Conservation (phyloP, 2,113 vertebrate genomes). For the Antennarius striatus region DNA sequence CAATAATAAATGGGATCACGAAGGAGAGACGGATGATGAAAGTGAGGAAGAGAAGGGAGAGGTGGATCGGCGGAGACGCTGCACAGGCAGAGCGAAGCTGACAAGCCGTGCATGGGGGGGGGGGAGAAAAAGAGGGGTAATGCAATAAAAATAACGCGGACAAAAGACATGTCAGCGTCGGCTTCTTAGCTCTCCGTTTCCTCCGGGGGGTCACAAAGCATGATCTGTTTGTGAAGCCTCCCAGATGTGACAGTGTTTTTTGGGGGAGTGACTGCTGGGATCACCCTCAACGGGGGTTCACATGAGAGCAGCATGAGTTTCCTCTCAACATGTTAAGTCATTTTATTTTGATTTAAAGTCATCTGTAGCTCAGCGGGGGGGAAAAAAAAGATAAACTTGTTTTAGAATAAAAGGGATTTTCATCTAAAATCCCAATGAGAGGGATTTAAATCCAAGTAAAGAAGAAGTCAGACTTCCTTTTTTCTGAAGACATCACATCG, state of each 20-base stretch:
- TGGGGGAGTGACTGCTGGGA: slow-evolving; percentile 51
- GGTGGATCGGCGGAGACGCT: slow-evolving; percentile 38
- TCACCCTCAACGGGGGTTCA: slow-evolving; percentile 61
- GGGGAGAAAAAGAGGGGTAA: not conserved
- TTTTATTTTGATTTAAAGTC: slow-evolving; percentile 34
- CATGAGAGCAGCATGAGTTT: slow-evolving; percentile 38
- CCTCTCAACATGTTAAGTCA: slow-evolving; percentile 26
- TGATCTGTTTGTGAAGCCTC: slow-evolving; percentile 55
- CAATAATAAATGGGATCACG: slow-evolving; percentile 80
- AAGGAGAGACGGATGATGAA: slow-evolving; percentile 70
- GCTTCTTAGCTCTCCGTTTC: slow-evolving; percentile 45
- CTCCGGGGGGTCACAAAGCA: slow-evolving; percentile 55
- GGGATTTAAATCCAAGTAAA: too few species aligned
- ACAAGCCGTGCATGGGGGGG: slow-evolving; percentile 36
- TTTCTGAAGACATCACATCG: too few species aligned
- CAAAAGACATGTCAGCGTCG: slow-evolving; percentile 34
- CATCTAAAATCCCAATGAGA: too few species aligned
- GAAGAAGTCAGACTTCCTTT: too few species aligned
- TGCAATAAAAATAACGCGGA: slow-evolving; percentile 29
- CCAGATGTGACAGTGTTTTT: slow-evolving; percentile 66
- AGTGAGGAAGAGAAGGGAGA: slow-evolving; percentile 35
- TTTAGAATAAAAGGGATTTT: too few species aligned
- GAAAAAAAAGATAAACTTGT: not conserved
- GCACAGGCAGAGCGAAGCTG: slow-evolving; percentile 39
- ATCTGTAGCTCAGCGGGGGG: slow-evolving; percentile 19